Evolutionary conservation across 2,113 vertebrate genomes (phyloP).

Genomic region (Hylia prasina): DNA sequence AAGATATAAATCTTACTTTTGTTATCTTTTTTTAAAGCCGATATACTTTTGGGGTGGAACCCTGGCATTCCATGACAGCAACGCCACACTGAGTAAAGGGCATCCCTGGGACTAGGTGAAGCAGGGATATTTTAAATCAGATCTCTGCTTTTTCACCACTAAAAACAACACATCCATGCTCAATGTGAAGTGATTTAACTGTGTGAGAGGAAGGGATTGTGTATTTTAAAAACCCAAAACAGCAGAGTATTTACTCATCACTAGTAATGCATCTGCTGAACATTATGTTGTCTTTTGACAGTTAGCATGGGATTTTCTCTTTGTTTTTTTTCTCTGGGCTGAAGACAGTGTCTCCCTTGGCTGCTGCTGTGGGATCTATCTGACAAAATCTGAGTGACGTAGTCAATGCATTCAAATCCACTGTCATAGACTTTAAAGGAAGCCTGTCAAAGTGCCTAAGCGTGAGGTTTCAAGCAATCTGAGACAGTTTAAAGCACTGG

Average conservation of each 20-base stretch:
- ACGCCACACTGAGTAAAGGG: background rate
- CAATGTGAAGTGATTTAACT: background rate
- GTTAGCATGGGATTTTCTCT: constrained; percentile 8
- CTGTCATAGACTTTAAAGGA: constrained; percentile 14
- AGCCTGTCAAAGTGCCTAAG: constrained; percentile 19
- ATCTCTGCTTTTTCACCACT: background rate
- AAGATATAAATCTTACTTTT: background rate
- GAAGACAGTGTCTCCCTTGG: background rate
- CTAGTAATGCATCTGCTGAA: background rate
- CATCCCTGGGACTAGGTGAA: background rate
- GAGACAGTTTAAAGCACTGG: background rate
- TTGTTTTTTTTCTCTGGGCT: background rate
- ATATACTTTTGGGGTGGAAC: background rate
- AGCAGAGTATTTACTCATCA: constrained; percentile 27
- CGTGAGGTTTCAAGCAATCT: background rate
- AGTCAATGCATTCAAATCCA: background rate
- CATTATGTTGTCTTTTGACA: background rate
- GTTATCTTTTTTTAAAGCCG: background rate
- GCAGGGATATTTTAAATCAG: background rate
- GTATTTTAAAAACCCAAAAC: background rate
- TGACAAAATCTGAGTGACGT: background rate
- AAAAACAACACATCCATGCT: background rate
- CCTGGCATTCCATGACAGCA: background rate
- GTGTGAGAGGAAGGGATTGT: background rate
- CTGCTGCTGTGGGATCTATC: background rate